These are phyloP conservation scores for Mesocentrotus franciscanus DNA, from an alignment of 53 echinoderm and acorn worm genomes.

Conservation along the genomic window DNA sequence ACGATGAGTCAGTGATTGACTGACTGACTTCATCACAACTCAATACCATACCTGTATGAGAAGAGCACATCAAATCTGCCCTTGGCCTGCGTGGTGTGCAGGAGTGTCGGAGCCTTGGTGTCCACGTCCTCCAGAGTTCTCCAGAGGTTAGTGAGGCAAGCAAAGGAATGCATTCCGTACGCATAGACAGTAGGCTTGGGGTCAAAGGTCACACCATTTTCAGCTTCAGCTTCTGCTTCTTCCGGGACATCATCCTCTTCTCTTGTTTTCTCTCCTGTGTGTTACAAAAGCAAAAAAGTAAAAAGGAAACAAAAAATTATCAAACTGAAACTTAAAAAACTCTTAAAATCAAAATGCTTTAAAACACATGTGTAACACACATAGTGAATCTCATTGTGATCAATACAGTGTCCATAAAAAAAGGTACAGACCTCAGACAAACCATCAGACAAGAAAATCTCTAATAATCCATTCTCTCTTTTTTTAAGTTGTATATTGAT, in stretches of 20 bases:
- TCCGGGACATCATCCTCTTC: conserved; percentile 12
- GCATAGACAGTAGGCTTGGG: conserved; percentile 52
- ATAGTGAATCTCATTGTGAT: no score
- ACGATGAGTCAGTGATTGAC: no score
- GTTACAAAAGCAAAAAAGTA: not conserved
- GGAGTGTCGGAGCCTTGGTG: conserved; percentile 67
- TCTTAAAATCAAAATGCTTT: no score
- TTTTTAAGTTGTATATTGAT: no score
- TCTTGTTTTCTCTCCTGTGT: conserved; percentile 40
- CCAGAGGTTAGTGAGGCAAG: conserved; percentile 69
- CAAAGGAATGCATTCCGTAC: conserved; percentile 71
- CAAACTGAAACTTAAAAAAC: no score
- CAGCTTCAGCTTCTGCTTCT: conserved; percentile 45
- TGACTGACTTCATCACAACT: not conserved
- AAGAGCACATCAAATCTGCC: conserved; percentile 70
- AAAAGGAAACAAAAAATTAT: not conserved
- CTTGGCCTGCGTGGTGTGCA: conserved; percentile 72
- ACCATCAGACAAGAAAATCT: no score
- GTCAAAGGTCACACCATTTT: conserved; percentile 33
- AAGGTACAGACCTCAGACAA: no score
- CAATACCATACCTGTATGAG: conserved; percentile 59
- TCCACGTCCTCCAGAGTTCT: conserved; percentile 67
- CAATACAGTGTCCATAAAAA: no score
- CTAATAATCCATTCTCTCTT: no score
- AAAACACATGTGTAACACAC: no score